These are phyloP conservation scores for Drosophila eohydei DNA, from an alignment of 2,888 invertebrate genomes.

Conservation along the genomic window DNA sequence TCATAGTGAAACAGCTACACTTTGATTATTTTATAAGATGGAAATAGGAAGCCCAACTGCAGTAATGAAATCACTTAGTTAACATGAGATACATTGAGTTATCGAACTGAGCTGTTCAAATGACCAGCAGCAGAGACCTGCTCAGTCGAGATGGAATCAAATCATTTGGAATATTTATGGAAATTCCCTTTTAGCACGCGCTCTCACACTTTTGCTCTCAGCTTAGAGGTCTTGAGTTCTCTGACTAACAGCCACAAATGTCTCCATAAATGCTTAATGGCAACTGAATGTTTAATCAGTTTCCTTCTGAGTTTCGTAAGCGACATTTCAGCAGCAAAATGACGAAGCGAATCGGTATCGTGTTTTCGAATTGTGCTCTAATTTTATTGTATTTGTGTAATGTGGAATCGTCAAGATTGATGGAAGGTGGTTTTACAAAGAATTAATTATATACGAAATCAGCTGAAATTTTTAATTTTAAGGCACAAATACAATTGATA, in stretches of 20 bases:
- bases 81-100: not conserved
- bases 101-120: not conserved
- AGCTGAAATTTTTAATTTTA: not conserved
- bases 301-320: not conserved
- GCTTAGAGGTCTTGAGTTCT: not conserved
- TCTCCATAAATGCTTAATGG: conserved; percentile 25
- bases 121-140: not conserved
- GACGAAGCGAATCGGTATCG: not conserved
- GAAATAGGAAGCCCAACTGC: not conserved
- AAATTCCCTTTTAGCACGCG: not conserved
- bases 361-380: not conserved
- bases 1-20: not conserved
- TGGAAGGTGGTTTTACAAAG: conserved; percentile 12
- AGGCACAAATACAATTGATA: not conserved
- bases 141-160: not conserved
- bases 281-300: conserved; percentile 1
- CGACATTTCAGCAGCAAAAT: conserved; percentile 21
- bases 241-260: not conserved
- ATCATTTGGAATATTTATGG: not conserved
- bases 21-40: not conserved
- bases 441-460: not conserved
- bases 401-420: not conserved
- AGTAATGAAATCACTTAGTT: not conserved
- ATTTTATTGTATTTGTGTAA: not conserved
- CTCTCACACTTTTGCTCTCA: not conserved